Conservation (phyloP, 2,888 invertebrate genomes). For the Drosophila acutilabella region DNA sequence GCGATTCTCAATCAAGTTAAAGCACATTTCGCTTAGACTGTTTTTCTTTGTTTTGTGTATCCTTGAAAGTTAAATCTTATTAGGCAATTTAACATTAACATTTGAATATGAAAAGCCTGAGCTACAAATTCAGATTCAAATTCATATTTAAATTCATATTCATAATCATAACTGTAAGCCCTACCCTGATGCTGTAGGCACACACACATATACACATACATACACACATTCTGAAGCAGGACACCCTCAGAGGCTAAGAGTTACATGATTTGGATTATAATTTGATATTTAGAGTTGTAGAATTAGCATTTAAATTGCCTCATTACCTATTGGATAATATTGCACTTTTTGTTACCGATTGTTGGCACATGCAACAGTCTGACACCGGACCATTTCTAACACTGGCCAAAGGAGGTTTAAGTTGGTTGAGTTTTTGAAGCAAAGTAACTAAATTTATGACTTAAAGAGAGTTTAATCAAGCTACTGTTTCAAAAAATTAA, state of each 20-base stretch:
- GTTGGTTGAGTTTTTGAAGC: neutral
- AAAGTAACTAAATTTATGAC: too few relatives aligned
- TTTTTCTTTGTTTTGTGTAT: neutral
- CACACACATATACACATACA: conserved; percentile 24
- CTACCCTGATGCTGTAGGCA: conserved; percentile 52
- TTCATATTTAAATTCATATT: conserved; percentile 50
- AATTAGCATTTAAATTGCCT: conserved; percentile 79
- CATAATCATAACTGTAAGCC: conserved; percentile 51
- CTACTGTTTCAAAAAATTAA: too few relatives aligned
- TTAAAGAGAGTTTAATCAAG: too few relatives aligned
- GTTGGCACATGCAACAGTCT: conserved; percentile 39
- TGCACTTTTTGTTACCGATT: conserved; percentile 29
- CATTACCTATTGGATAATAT: conserved; percentile 43
- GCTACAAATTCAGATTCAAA: conserved; percentile 16
- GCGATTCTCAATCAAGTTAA: conserved; percentile 21
- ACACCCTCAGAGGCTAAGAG: conserved; percentile 30
- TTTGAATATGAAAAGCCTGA: conserved; percentile 46
- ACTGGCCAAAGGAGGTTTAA: conserved; percentile 1
- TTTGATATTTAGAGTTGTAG: conserved; percentile 71
- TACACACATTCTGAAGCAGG: neutral
- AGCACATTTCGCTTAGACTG: neutral
- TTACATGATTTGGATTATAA: conserved; percentile 66
- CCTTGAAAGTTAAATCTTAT: conserved; percentile 50
- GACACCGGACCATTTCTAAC: conserved; percentile 19
- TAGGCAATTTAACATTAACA: conserved; percentile 44